Percentiles rank a stretch among this genome's conserved stretches.
Conservation (phyloP, 2,113 vertebrate genomes). For the Ifrita kowaldi region DNA sequence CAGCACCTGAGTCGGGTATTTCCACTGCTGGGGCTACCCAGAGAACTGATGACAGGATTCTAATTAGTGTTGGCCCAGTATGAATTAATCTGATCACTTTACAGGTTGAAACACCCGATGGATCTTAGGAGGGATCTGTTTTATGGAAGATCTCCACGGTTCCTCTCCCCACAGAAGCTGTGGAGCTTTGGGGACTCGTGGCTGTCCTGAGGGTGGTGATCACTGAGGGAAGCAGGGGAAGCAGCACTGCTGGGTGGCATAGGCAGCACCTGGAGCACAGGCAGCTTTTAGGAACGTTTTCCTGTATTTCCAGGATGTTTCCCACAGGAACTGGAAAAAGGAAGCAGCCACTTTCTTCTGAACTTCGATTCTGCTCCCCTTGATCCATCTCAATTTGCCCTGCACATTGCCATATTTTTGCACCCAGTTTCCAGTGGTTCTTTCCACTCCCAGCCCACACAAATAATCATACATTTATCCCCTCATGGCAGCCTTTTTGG, state of each 20-base stretch:
- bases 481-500: neutral
- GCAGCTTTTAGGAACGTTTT: neutral
- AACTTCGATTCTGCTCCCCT: neutral
- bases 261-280: neutral
- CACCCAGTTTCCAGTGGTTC: neutral
- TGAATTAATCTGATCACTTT: neutral
- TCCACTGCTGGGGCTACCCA: neutral
- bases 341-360: neutral
- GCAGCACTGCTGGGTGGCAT: neutral
- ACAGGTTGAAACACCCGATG: neutral
- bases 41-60: neutral
- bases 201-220: neutral
- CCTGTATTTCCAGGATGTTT: neutral
- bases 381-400: neutral
- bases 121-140: neutral
- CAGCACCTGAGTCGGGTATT: neutral
- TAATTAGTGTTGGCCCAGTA: neutral
- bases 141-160: too few relatives aligned
- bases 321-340: neutral
- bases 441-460: neutral
- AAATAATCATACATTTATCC: neutral
- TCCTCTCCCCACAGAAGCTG: neutral
- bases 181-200: accelerated
- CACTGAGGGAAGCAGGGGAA: too few relatives aligned
- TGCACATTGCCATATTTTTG: neutral